phyloP scores from a whole-genome alignment of 2,888 invertebrate genomes.

The Apamea epomidion region DNA sequence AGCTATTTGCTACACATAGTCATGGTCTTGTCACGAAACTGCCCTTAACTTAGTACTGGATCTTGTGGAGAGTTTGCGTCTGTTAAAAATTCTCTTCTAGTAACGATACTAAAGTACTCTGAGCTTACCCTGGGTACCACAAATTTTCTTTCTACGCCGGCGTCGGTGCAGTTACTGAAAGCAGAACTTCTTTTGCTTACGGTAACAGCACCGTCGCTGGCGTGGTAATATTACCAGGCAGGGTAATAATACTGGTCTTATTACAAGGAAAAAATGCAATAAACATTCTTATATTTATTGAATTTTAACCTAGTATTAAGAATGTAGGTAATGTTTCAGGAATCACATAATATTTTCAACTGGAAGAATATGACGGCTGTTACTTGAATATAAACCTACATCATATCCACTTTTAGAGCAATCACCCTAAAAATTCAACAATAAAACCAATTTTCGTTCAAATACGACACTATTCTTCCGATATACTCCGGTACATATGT shows the following conservation, averaged over 20 bases:
- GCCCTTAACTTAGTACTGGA: not conserved
- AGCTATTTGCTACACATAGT: not conserved
- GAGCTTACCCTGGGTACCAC: not conserved
- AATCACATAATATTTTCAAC: not conserved
- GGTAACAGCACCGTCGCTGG: too few relatives aligned
- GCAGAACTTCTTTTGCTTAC: not conserved
- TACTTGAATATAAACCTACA: not conserved
- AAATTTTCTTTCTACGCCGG: not conserved
- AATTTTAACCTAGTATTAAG: not conserved
- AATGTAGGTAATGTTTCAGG: not conserved
- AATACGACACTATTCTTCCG: slow-evolving; percentile 27
- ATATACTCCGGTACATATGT: slow-evolving; percentile 43
- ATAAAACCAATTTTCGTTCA: slow-evolving; percentile 34
- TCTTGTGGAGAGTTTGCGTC: not conserved
- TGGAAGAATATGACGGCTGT: not conserved
- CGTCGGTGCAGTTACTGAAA: too few relatives aligned
- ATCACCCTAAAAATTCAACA: slow-evolving; percentile 14
- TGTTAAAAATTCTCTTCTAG: not conserved
- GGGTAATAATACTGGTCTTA: not conserved
- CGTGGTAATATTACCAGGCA: not conserved
- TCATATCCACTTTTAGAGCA: not conserved
- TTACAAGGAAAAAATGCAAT: too few relatives aligned
- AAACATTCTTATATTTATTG: not conserved
- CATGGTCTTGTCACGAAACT: not conserved
- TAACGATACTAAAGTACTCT: not conserved